phyloP scores from a whole-genome alignment of 2,888 invertebrate genomes.

The Argyresthia albistria region DNA sequence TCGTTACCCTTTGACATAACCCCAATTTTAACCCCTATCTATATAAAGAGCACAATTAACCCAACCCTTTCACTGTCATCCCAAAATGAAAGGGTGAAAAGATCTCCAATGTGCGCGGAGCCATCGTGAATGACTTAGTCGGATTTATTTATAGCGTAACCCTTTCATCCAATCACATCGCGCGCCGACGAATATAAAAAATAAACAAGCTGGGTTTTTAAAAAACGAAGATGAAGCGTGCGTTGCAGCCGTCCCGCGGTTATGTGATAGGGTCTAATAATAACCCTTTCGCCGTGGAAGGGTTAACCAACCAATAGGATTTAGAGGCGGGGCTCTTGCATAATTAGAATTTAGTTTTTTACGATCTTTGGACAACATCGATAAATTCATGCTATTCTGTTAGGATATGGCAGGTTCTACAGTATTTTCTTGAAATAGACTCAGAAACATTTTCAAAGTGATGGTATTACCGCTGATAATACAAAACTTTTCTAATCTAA shows the following conservation, averaged over 20 bases:
- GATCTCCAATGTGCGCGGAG: neutral
- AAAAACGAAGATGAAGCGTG: conserved; percentile 52
- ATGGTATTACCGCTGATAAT: no score
- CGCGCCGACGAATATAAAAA: conserved; percentile 36
- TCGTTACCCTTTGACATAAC: conserved; percentile 21
- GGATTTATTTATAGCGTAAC: conserved; percentile 58
- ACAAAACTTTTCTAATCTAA: no score
- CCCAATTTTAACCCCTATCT: conserved; percentile 33
- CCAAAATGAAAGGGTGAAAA: neutral
- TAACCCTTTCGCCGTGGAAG: conserved; percentile 61
- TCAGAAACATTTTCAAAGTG: no score
- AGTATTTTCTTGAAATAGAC: no score
- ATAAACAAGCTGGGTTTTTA: conserved; percentile 36
- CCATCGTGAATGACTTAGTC: conserved; percentile 18
- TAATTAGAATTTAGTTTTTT: conserved; percentile 18
- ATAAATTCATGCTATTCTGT: no score
- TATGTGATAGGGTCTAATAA: conserved; percentile 43
- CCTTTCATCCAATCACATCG: conserved; percentile 57
- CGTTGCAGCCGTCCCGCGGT: conserved; percentile 31
- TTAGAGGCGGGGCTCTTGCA: conserved; percentile 44
- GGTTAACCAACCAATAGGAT: conserved; percentile 53
- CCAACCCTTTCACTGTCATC: conserved; percentile 43
- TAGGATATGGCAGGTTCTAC: no score
- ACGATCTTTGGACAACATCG: no score
- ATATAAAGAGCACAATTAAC: conserved; percentile 26